Evolutionary conservation across 92 coral and sea anemone species (phyloP), one percentile per base, ranked within the genome.

Genomic region (Pocillopora grandis): DNA sequence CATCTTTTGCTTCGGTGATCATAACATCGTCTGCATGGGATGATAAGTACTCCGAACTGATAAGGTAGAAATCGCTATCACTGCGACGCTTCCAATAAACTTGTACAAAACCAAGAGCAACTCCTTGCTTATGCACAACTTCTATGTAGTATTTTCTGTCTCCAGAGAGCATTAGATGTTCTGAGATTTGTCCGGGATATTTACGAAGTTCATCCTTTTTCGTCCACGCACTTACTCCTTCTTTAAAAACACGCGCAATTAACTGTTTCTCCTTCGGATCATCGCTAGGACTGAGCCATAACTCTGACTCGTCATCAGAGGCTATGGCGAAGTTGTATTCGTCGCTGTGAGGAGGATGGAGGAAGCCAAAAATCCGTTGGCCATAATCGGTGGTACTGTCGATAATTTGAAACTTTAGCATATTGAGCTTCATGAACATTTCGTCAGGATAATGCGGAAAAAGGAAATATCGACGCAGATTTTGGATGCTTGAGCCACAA

Each of bases 301-400:
- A 76, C 79, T 76, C 79, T 2, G 79, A 76, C 16, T 33, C 37
- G 23, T 76, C 79, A 19, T 76, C 79, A 31, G 79, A 76, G 11
- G 79, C 52, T 16, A 76, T 76, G 21, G 66, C 79, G 33, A 76
- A 76, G 19, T 52, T 64, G 37, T 7, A 76, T 10, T 16, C 31
- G 37, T 65, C 79, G 48, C 52, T 58, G 2, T 11, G 6, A 16
- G n/a, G 66, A 16, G 79, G 66, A 10, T 58, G 65, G 5, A 76
- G 6, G n/a, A 57, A 59, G 42, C 79, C 79, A 76, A 33, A 33
- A 0, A 76, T 76, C 27, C 35, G 35, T 18, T 58, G 55, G 6
- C 79, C 79, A 18, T 76, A 76, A 0, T 31, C 79, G 13, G 19
- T 3, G 48, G 35, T 66, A 16, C n/a, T 23, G 71, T 66, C 71